These are phyloP conservation scores for Tragopan temminckii DNA, from an alignment of 2,797 vertebrate species.

Conservation along the genomic window DNA sequence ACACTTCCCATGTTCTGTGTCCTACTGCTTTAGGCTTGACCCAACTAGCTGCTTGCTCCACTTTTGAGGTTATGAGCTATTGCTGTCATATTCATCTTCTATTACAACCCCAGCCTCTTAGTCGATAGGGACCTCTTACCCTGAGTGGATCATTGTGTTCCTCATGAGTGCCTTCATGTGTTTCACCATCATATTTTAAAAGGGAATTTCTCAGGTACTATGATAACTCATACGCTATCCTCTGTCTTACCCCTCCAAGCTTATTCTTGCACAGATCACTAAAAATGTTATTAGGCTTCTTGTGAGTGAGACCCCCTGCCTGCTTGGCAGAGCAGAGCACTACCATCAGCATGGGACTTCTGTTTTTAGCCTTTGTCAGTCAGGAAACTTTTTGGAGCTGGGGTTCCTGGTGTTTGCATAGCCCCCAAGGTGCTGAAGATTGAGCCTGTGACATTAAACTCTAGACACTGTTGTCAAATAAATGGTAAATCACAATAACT, in stretches of 20 bases:
- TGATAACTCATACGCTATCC: fast-evolving
- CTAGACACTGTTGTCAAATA: neutral
- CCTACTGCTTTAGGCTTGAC: neutral
- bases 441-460: neutral
- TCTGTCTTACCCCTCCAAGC: neutral
- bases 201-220: neutral
- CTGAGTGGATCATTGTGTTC: neutral
- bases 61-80: neutral
- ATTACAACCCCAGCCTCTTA: neutral
- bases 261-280: neutral
- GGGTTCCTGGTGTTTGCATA: neutral
- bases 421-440: neutral
- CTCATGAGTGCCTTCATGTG: neutral
- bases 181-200: neutral
- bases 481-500: neutral
- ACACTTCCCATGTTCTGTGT: neutral
- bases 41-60: neutral
- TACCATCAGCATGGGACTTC: neutral
- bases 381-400: neutral
- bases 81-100: neutral
- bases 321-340: neutral
- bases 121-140: neutral
- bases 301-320: neutral
- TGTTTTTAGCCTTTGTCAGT: neutral
- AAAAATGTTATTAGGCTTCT: neutral